Evolutionary conservation across 2,888 invertebrate species (phyloP), one percentile per base, ranked within the genome.

Genomic region (Amiota mariae): DNA sequence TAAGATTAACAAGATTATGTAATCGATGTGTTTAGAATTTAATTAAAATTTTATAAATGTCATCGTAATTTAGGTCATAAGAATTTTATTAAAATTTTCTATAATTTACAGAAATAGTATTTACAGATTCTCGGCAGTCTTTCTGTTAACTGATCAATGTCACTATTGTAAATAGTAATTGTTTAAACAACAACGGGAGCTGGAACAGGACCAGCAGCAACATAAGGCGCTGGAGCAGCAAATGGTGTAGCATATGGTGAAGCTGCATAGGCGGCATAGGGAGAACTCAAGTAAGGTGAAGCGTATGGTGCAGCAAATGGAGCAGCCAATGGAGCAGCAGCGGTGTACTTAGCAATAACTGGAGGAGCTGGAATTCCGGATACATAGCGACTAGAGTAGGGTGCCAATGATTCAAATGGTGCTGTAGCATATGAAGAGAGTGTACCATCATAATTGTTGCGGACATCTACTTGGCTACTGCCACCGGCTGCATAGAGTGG

Each of bases 401-500:
- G 88, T 10, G 81, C 82, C 1, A 82, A 77, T 73, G 86, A 85
- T 24, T 84, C 85, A 68, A 88, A 85, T n/a, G 88, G 88, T 0
- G 88, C 82, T 0, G 87, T 89, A 63, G 88, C 82, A 77, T 89
- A 89, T 48, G 87, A 88, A 4, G 89, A 88, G 13, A 81, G 82
- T 15, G 82, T 83, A 67, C 87, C 88, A 74, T 87, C 89, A 56
- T 82, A 89, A 73, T 86, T 89, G 75, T 87, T 82, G 72, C 89
- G 87, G 1, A 89, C 80, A 78, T 88, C 89, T 67, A 89, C 78
- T 78, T 88, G 89, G 70, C 85, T 87, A 75, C 87, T 87, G 71
- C 88, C 86, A 11, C 86, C 87, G 11, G 87, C 82, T 48, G 89
- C 86, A 66, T 85, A 88, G 15, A 89, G 73, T 10, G 89, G 91